Evolutionary conservation across 2,113 vertebrate genomes (phyloP), one percentile per base, ranked within the genome.

Genomic region (Pristiophorus japonicus): DNA sequence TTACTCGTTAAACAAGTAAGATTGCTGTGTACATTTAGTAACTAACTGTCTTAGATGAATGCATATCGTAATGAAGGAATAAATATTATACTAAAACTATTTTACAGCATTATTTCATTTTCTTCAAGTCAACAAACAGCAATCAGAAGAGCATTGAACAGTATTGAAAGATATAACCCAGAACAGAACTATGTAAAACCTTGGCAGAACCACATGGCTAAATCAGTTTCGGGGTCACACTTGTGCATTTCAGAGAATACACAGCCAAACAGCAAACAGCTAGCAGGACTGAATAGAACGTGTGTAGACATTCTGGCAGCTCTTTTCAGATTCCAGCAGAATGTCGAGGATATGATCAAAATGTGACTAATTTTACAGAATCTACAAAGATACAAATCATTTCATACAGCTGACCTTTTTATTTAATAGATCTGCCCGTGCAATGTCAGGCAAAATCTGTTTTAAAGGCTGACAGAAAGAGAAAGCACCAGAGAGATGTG

Each of bases 101-200:
- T 94, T 70, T 70, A 51, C 45, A 34, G 65, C 66, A 94, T 70
- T 94, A 94, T 94, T 94, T 94, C 65, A 94, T 70, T 94, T 70
- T 73, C 24, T 51, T 42, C 93, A 73, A 70, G 93, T 94, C 93
- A 94, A 94, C 93, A 94, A 94, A 94, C 66, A 94, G 66, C 65
- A 94, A 94, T 94, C 93, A 94, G 45, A 94, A 47, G 45, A 70
- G 24, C 66, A 94, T 51, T 30, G 66, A 94, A 73, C 12, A 73
- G 93, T 51, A 47, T 94, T 70, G 66, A 73, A 94, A 70, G 93
- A 94, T 94, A 94, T 70, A 94, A 70, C 24, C 93, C 93, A 94
- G 93, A 47, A 2, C 59, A 62, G 4, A 92, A 51, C 27, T 94
- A 4, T 73, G 38, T 12, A 51, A 94, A 70, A 51, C 51, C 65